These are phyloP conservation scores for Macrotrachela quadricornifera DNA, from an alignment of 1,140 invertebrate genomes.

Conservation along the genomic window DNA sequence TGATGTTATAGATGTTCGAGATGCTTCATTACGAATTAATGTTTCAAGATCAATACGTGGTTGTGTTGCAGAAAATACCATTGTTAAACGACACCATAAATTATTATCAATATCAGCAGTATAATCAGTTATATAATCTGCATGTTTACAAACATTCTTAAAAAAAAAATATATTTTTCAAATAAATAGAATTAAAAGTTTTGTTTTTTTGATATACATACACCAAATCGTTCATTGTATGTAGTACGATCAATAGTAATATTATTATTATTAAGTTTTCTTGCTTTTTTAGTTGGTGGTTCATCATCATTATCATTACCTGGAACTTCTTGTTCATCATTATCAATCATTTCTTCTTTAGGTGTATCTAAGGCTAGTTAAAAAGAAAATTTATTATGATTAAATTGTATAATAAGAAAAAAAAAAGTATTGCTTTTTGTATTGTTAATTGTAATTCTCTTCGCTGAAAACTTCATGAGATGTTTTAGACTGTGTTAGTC, in stretches of 20 bases:
- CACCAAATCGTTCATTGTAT: conserved; percentile 21
- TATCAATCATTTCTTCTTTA: conserved; percentile 5
- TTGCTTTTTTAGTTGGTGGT: conserved; percentile 5
- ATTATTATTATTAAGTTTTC: neutral
- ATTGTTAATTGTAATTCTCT: too few species aligned
- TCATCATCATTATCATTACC: conserved; percentile 7
- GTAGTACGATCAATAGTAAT: neutral
- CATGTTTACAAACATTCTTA: neutral
- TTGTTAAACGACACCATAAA: conserved; percentile 34
- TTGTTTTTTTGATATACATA: conserved; percentile 41
- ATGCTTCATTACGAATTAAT: conserved; percentile 3
- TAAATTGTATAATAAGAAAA: too few species aligned
- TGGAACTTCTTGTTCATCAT: neutral
- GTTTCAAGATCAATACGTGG: conserved; percentile 5
- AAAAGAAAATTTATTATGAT: too few species aligned
- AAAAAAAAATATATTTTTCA: too few species aligned
- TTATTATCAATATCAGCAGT: conserved; percentile 18
- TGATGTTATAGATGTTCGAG: conserved; percentile 4
- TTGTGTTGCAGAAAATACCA: neutral
- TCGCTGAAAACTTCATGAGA: too few species aligned
- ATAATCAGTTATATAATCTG: neutral
- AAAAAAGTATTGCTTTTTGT: too few species aligned
- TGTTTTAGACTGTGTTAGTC: too few species aligned
- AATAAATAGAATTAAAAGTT: too few species aligned
- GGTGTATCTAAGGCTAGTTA: too few species aligned